Percentiles rank a stretch among this genome's conserved stretches.
Evolutionary conservation across 2,888 invertebrate species (phyloP).

Genomic region (Octodonta nipae): DNA sequence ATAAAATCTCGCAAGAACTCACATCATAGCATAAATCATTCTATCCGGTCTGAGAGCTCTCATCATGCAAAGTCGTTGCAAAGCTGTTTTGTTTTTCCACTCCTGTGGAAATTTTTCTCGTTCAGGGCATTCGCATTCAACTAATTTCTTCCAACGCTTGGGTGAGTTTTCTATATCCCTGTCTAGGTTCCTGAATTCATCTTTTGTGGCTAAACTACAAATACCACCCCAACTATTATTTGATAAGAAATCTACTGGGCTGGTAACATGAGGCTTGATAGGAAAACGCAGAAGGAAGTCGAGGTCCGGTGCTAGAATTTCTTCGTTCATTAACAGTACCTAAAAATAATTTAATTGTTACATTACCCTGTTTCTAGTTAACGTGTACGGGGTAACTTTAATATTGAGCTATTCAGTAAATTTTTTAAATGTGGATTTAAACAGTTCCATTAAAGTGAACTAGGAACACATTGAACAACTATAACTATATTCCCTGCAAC

Average conservation of each 20-base stretch:
- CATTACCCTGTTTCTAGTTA: no score
- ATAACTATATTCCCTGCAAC: no score
- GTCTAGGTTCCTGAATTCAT: constrained; percentile 86
- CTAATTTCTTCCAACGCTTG: constrained; percentile 95
- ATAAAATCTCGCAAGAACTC: constrained; percentile 30
- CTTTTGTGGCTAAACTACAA: constrained; percentile 75
- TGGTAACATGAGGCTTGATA: constrained; percentile 79
- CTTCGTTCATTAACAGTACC: constrained; percentile 77
- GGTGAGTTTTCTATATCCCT: constrained; percentile 90
- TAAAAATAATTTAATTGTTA: constrained; percentile 31
- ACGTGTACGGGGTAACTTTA: no score
- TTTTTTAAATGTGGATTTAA: no score
- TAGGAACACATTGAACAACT: no score
- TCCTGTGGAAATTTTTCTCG: constrained; percentile 95
- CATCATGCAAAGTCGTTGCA: constrained; percentile 92
- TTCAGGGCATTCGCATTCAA: constrained; percentile 89
- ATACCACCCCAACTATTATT: constrained; percentile 91
- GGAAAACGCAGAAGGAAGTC: constrained; percentile 90
- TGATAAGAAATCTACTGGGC: constrained; percentile 88
- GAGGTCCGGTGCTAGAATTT: constrained; percentile 70
- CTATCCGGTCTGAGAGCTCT: constrained; percentile 85
- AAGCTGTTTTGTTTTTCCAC: constrained; percentile 90
- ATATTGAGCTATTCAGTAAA: no score
- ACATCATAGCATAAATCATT: constrained; percentile 91
- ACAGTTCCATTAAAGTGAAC: no score